Base-by-base conservation (phyloP, 2,888 invertebrate genomes). In the Drosophila mayaguana region DNA sequence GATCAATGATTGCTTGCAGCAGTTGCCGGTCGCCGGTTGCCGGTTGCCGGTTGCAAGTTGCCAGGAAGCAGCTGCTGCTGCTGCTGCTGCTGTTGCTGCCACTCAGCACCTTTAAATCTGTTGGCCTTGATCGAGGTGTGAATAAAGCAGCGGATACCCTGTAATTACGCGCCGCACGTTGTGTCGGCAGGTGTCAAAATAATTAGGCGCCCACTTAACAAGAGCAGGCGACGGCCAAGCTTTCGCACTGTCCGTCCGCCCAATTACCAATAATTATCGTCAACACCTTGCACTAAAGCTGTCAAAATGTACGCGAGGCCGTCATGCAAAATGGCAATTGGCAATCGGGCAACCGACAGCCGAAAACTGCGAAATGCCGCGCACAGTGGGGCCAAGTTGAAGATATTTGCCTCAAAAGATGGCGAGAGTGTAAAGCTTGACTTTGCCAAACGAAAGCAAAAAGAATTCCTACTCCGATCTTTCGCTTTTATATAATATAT, bases 211-310 rank as follows among this genome's bases (percentile, higher is more conserved):
- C 86, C 89, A 89, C 83, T 88, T 85, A 80, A 48, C 76, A 43
- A 40, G 54, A 40, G 54, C 36, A 16, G 14, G 36, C 14, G 16
- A 38, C 2, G 16, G 36, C 36, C 36, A 14, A 78, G 68, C 74
- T 78, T 79, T 74, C 45, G 61, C 57, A 43, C 28, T 55, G 65
- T 43, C 66, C 20, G 56, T 46, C 54, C 45, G 46, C 68, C 86
- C 86, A 85, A 87, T 89, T 87, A 85, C 71, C 61, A 73, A 65
- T 89, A 90, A 87, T 87, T 87, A 87, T 87, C 85, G 90, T 87
- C 86, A 89, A 89, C 86, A 87, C 86, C 90, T 87, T 87, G 88
- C 86, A 80, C 64, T 79, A 77, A 72, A 70, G 81, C 78, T 81
- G 90, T 88, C 86, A 87, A 87, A 88, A 85, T 88, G 86, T 85